Evolutionary conservation across 2,888 invertebrate species (phyloP).

Genomic region (Ethmia dodecea): DNA sequence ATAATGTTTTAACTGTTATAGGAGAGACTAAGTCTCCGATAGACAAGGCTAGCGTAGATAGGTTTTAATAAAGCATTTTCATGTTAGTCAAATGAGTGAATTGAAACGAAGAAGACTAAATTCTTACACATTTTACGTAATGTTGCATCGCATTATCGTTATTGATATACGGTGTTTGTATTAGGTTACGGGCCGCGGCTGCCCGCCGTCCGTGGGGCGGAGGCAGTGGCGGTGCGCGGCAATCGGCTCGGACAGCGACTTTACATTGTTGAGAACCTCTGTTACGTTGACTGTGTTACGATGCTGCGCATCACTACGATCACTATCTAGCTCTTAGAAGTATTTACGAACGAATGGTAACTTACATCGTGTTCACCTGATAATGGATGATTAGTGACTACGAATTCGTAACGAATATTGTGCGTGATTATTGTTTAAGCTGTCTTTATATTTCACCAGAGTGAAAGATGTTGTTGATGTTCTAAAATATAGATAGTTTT

Average conservation of each 20-base stretch:
- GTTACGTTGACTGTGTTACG: constrained; percentile 34
- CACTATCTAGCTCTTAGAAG: constrained; percentile 36
- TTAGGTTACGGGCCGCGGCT: constrained; percentile 45
- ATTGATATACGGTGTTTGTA: constrained; percentile 61
- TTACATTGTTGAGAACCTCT: constrained; percentile 38
- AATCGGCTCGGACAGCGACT: constrained; percentile 17
- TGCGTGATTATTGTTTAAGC: constrained; percentile 54
- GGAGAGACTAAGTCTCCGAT: constrained; percentile 67
- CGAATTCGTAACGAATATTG: constrained; percentile 57
- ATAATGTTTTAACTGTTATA: constrained; percentile 65
- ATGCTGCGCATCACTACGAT: constrained; percentile 22
- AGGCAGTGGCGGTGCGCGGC: constrained; percentile 1
- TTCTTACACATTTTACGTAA: constrained; percentile 69
- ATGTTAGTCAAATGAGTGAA: constrained; percentile 66
- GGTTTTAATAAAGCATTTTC: constrained; percentile 63
- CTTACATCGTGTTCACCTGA: constrained; percentile 49
- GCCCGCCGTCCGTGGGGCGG: constrained; percentile 26
- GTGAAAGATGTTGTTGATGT: constrained; percentile 76
- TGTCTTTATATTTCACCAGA: constrained; percentile 62
- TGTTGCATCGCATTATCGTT: constrained; percentile 70
- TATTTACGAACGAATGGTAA: constrained; percentile 31
- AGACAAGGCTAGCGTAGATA: constrained; percentile 75
- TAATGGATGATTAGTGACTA: constrained; percentile 47
- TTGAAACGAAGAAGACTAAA: constrained; percentile 76
- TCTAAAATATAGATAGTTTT: constrained; percentile 61